A percentile compares a stretch with the other conserved stretches of the same genome.
phyloP scores from a whole-genome alignment of 2,113 vertebrate species.

The Ptilorrhoa leucosticta region DNA sequence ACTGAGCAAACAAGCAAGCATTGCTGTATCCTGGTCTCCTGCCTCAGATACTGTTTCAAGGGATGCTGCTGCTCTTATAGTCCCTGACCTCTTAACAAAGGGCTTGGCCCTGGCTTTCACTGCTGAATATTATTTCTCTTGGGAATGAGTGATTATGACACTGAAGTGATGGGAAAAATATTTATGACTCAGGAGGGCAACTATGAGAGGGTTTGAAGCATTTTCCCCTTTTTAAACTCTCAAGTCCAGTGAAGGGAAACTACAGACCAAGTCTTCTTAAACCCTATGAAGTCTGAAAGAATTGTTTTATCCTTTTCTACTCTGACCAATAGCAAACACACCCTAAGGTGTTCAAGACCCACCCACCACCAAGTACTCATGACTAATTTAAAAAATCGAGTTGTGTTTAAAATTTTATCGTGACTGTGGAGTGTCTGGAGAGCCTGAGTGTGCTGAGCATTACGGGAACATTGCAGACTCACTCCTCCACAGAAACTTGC shows the following conservation, averaged over 20 bases:
- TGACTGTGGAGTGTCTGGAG: background rate
- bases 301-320: background rate
- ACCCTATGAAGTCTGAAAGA: background rate
- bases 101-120: background rate
- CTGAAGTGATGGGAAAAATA: background rate
- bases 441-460: background rate
- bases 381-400: background rate
- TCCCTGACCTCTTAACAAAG: background rate
- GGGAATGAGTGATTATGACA: background rate
- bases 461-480: background rate
- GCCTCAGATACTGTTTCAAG: background rate
- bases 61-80: background rate
- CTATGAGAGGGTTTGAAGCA: background rate
- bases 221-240: background rate
- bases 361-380: background rate
- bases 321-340: background rate
- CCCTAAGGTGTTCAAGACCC: background rate
- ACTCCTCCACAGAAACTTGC: background rate
- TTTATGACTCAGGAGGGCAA: background rate
- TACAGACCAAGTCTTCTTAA: background rate
- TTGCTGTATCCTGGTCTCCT: background rate
- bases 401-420: background rate
- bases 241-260: background rate
- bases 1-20: background rate
- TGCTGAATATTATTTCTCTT: background rate